phyloP scores from a whole-genome alignment of 1,140 invertebrate genomes.

The Mya arenaria region DNA sequence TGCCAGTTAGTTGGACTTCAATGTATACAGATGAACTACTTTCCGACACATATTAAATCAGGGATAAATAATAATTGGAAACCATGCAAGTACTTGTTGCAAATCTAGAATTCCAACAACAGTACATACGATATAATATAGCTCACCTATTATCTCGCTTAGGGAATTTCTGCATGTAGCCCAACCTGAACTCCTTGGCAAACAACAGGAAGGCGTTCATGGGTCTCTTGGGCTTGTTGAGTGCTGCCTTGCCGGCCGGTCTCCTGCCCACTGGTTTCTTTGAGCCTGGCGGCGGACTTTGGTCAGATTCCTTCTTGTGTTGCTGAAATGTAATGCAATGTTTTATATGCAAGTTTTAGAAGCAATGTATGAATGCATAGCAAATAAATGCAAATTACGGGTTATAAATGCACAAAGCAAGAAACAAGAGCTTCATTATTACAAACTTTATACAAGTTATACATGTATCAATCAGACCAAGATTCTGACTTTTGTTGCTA shows the following conservation, averaged over 20 bases:
- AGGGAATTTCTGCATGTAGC: conserved; percentile 83
- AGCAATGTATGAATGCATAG: neutral
- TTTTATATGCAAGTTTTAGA: neutral
- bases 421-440: too few relatives aligned
- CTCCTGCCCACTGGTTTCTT: conserved; percentile 35
- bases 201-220: conserved; percentile 86
- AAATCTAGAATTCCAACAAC: too few relatives aligned
- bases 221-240: conserved; percentile 80
- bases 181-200: conserved; percentile 83
- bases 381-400: neutral
- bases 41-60: too few relatives aligned
- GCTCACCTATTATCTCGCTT: conserved; percentile 84
- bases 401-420: neutral
- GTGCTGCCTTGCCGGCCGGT: conserved; percentile 43
- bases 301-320: conserved; percentile 61
- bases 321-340: conserved; percentile 33
- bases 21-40: too few relatives aligned
- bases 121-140: neutral
- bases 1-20: too few relatives aligned
- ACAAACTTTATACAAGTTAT: too few relatives aligned
- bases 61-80: too few relatives aligned
- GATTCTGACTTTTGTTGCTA: too few relatives aligned
- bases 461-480: too few relatives aligned
- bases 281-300: conserved; percentile 56
- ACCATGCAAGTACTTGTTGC: too few relatives aligned